Percentiles rank a stretch among this genome's conserved stretches.
Evolutionary conservation across 2,113 vertebrate genomes (phyloP).

Genomic region (Lethenteron camtschaticum): DNA sequence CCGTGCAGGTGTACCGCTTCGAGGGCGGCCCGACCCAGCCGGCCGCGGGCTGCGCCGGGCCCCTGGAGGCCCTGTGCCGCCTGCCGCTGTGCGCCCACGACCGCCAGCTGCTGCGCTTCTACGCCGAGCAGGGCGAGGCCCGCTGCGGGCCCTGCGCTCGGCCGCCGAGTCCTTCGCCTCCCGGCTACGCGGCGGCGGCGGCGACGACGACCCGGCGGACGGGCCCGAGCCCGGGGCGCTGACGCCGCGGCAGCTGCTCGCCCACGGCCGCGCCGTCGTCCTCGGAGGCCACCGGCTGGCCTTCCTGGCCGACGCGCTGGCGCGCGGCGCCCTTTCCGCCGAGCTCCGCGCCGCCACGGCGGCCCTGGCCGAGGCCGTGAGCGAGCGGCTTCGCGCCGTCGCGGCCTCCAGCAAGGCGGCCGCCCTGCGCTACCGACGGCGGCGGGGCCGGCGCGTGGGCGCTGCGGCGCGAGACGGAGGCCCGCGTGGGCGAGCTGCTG

Average conservation of each 20-base stretch:
- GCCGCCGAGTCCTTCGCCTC: conserved; percentile 43
- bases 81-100: conserved; percentile 21
- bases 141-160: conserved; percentile 39
- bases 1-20: no score
- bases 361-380: conserved; percentile 37
- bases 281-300: conserved; percentile 65
- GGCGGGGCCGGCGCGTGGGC: conserved; percentile 15
- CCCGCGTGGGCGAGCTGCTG: conserved; percentile 43
- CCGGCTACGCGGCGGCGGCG: conserved; percentile 16
- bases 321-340: conserved; percentile 37
- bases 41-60: no score
- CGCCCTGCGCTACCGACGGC: conserved; percentile 47
- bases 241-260: conserved; percentile 48
- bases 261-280: conserved; percentile 47
- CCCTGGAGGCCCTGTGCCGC: no score
- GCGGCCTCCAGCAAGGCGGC: conserved; percentile 60
- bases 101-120: conserved; percentile 52
- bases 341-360: conserved; percentile 44
- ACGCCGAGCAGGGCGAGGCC: conserved; percentile 47
- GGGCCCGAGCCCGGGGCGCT: conserved; percentile 31
- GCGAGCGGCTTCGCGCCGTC: conserved; percentile 44
- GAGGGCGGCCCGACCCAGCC: no score
- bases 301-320: conserved; percentile 61
- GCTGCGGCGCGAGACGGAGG: conserved; percentile 35
- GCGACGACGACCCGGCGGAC: no score